These are phyloP conservation scores for Acridotheres tristis DNA, from an alignment of 2,797 vertebrate species.

Conservation along the genomic window DNA sequence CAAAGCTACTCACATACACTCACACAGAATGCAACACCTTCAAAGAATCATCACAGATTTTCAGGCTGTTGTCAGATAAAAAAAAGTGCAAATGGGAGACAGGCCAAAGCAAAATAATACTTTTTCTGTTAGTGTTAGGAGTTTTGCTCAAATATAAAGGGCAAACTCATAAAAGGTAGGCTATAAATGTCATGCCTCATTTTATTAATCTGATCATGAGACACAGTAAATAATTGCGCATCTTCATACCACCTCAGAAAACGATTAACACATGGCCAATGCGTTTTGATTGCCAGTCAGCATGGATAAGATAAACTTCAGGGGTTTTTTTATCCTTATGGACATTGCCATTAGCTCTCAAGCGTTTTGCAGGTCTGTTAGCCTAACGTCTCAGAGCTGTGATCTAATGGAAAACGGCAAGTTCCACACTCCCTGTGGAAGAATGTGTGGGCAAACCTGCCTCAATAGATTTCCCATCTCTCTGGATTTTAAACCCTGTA, in stretches of 20 bases:
- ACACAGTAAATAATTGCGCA: neutral
- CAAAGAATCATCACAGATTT: neutral
- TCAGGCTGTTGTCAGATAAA: neutral
- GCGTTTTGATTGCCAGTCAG: neutral
- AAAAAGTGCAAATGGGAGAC: neutral
- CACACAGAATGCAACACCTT: neutral
- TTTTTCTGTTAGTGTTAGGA: neutral
- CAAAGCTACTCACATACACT: neutral
- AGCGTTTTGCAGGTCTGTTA: neutral
- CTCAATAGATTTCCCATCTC: neutral
- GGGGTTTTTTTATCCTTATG: neutral
- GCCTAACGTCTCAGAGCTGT: neutral
- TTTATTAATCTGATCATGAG: neutral
- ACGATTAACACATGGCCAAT: neutral
- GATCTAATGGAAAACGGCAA: neutral
- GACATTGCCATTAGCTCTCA: neutral
- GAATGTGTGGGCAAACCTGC: neutral
- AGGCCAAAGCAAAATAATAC: neutral
- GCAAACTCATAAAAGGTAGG: neutral
- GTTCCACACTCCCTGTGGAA: neutral
- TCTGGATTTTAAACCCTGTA: neutral
- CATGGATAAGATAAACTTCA: neutral
- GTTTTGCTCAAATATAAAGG: neutral
- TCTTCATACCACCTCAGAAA: neutral
- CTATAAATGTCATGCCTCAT: neutral